Conservation (phyloP, 2,113 vertebrate species). For the Formicarius rufipectus region DNA sequence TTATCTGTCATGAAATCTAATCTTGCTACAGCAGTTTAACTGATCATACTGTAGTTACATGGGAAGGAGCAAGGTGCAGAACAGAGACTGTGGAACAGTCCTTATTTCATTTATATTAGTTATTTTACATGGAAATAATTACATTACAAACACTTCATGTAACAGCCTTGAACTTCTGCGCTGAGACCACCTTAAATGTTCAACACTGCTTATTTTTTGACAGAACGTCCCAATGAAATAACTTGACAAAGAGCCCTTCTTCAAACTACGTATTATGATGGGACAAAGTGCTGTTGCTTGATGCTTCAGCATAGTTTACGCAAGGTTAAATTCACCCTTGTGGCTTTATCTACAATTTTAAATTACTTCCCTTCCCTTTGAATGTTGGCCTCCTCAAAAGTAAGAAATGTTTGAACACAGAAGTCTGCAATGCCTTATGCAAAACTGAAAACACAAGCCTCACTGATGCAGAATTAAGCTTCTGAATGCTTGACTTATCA, state of each 20-base stretch:
- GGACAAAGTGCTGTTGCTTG: fast-evolving
- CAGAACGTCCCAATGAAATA: not conserved
- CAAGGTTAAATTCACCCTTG: not conserved
- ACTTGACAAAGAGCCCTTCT: not conserved
- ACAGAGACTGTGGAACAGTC: not conserved
- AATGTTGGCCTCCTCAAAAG: not conserved
- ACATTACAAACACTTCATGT: not conserved
- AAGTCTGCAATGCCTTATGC: not conserved
- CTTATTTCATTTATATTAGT: not conserved
- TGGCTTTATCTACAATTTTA: not conserved
- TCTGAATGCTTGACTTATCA: conserved; percentile 28
- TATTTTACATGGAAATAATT: not conserved
- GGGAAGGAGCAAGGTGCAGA: not conserved
- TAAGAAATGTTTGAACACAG: not conserved
- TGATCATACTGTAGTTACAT: not conserved
- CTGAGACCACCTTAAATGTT: not conserved
- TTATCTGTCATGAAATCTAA: not conserved
- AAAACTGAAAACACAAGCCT: conserved; percentile 29
- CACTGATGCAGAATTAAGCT: not conserved
- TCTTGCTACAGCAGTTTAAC: not conserved
- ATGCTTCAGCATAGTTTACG: not conserved
- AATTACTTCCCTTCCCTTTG: not conserved
- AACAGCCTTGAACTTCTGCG: not conserved
- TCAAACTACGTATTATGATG: not conserved
- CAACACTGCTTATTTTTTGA: not conserved